Conservation (phyloP, 2,113 vertebrate genomes). For the Atractosteus spatula region DNA sequence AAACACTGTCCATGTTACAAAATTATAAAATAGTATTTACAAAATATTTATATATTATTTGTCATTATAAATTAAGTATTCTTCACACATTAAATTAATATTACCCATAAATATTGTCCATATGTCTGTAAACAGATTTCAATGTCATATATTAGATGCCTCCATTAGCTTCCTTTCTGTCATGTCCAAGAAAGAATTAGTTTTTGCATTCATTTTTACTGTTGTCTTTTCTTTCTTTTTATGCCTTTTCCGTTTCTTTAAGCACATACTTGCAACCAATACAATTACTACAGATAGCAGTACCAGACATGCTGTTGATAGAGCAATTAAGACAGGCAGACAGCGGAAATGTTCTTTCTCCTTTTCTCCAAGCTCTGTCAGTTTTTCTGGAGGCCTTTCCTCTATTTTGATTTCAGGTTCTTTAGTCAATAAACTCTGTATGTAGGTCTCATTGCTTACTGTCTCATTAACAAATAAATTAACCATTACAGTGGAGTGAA, state of each 20-base stretch:
- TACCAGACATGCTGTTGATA: conserved; percentile 81
- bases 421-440: conserved; percentile 84
- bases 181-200: conserved; percentile 62
- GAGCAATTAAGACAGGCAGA: conserved; percentile 77
- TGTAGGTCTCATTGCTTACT: conserved; percentile 93
- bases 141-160: conserved; percentile 82
- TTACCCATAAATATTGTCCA: conserved; percentile 39
- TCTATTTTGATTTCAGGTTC: conserved; percentile 85
- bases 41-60: conserved; percentile 47
- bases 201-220: conserved; percentile 85
- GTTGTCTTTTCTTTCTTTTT: conserved; percentile 74
- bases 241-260: conserved; percentile 75
- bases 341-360: conserved; percentile 74
- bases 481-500: conserved; percentile 89
- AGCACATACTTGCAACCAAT: conserved; percentile 86
- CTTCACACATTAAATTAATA: conserved; percentile 10
- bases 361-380: conserved; percentile 73
- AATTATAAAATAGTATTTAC: conserved; percentile 60
- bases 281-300: conserved; percentile 78
- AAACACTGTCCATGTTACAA: conserved; percentile 40
- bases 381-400: conserved; percentile 80
- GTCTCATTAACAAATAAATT: conserved; percentile 98
- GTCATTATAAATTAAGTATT: conserved; percentile 10
- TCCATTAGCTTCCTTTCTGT: conserved; percentile 82
- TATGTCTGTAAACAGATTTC: conserved; percentile 56